Percentiles rank a stretch among this genome's conserved stretches.
Conservation (phyloP, 2,113 vertebrate genomes). For the Emydura subglobosa region DNA sequence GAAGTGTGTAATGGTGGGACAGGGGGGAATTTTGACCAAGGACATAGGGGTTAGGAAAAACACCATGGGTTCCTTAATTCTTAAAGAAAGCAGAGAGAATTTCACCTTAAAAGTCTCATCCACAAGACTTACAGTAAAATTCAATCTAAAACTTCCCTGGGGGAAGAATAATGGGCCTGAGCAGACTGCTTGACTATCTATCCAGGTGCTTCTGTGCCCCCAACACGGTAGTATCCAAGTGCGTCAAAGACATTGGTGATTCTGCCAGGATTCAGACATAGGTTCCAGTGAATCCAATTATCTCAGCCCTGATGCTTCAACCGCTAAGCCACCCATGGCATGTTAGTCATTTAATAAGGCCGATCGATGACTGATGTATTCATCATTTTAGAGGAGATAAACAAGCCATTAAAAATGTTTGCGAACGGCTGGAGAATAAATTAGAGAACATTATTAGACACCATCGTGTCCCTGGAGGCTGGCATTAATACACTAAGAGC, state of each 20-base stretch:
- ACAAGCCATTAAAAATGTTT: conserved; percentile 36
- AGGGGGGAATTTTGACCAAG: neutral
- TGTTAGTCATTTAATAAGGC: conserved; percentile 26
- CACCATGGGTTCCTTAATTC: neutral
- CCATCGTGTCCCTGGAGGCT: neutral
- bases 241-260: neutral
- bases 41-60: neutral
- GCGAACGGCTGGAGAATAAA: neutral
- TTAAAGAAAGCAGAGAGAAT: neutral
- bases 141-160: neutral
- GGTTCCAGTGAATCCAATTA: neutral
- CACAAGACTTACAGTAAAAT: conserved; percentile 8
- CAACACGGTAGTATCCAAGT: neutral
- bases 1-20: neutral
- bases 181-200: neutral
- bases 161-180: neutral
- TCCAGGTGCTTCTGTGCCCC: neutral
- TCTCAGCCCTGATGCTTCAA: neutral
- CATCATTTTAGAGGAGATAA: conserved; percentile 39
- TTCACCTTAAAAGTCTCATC: neutral
- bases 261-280: fast-evolving
- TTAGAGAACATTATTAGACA: neutral
- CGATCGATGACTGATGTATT: conserved; percentile 1
- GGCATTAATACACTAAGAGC: neutral
- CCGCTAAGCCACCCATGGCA: neutral